Evolutionary conservation across 2,797 vertebrate species (phyloP).

Genomic region (Ciconia nigra): DNA sequence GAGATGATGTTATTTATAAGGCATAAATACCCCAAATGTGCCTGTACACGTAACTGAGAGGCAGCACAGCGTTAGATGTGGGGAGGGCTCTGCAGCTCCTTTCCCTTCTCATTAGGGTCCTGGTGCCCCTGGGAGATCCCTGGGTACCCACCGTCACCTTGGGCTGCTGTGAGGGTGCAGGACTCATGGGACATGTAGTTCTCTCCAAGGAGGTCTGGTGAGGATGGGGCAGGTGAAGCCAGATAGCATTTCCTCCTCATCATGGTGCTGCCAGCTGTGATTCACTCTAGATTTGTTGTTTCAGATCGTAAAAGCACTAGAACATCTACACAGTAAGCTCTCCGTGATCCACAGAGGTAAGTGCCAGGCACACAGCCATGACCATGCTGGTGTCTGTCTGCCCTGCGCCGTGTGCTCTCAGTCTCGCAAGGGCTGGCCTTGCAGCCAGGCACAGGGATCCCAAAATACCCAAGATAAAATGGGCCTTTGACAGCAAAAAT

Average conservation of each 20-base stretch:
- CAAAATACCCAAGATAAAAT: neutral
- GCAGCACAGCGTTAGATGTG: fast-evolving
- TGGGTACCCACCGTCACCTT: neutral
- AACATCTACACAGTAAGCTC: conserved; percentile 96
- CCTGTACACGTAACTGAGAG: fast-evolving
- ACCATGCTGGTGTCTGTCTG: neutral
- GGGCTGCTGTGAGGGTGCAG: neutral
- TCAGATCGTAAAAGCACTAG: conserved; percentile 95
- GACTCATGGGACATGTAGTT: neutral
- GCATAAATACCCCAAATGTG: neutral
- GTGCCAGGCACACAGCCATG: neutral
- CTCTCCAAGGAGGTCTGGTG: neutral
- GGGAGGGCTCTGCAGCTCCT: neutral
- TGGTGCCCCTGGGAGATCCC: neutral
- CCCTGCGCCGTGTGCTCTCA: fast-evolving
- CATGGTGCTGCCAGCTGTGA: neutral
- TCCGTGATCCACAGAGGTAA: conserved; percentile 96
- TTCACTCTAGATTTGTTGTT: conserved; percentile 29
- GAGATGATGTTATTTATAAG: neutral
- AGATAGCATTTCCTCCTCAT: neutral
- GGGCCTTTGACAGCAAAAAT: neutral
- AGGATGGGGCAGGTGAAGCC: neutral
- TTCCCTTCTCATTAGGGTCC: neutral
- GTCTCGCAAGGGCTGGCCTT: neutral
- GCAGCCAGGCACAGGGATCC: neutral